Percentiles rank a stretch among this genome's conserved stretches.
Conservation (phyloP, 1,140 invertebrate species). For the Drosophila guanche region DNA sequence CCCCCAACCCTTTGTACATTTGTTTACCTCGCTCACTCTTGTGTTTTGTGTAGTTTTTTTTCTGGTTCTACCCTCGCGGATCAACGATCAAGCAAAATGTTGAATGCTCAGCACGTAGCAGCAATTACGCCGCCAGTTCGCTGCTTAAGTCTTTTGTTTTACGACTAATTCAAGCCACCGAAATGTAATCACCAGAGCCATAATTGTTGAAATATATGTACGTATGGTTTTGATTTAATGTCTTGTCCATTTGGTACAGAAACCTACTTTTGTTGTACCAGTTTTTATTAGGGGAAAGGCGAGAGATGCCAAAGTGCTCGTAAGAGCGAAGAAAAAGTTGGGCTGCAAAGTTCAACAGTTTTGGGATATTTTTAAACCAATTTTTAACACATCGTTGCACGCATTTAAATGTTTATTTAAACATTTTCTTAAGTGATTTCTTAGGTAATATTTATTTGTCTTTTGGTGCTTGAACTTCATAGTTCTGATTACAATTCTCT, state of each 20-base stretch:
- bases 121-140: slow-evolving; percentile 66
- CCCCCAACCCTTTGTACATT: slow-evolving; percentile 10
- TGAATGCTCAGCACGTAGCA: slow-evolving; percentile 64
- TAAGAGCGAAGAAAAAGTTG: too few relatives aligned
- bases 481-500: neutral
- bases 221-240: slow-evolving; percentile 34
- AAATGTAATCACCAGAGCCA: slow-evolving; percentile 38
- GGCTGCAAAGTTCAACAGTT: too few relatives aligned
- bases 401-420: too few relatives aligned
- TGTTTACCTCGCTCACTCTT: slow-evolving; percentile 37
- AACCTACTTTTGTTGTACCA: slow-evolving; percentile 18
- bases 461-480: neutral
- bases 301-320: too few relatives aligned
- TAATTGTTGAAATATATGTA: slow-evolving; percentile 38
- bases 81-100: slow-evolving; percentile 29
- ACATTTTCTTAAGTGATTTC: neutral
- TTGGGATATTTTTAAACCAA: too few relatives aligned
- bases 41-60: slow-evolving; percentile 9
- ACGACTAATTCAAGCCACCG: slow-evolving; percentile 45
- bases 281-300: neutral
- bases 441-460: neutral
- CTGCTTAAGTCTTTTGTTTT: slow-evolving; percentile 76
- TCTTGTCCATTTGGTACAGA: slow-evolving; percentile 27
- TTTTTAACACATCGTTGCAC: too few relatives aligned
- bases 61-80: slow-evolving; percentile 20